phyloP scores from a whole-genome alignment of 2,888 invertebrate genomes.

The Opisthograptis luteolata region DNA sequence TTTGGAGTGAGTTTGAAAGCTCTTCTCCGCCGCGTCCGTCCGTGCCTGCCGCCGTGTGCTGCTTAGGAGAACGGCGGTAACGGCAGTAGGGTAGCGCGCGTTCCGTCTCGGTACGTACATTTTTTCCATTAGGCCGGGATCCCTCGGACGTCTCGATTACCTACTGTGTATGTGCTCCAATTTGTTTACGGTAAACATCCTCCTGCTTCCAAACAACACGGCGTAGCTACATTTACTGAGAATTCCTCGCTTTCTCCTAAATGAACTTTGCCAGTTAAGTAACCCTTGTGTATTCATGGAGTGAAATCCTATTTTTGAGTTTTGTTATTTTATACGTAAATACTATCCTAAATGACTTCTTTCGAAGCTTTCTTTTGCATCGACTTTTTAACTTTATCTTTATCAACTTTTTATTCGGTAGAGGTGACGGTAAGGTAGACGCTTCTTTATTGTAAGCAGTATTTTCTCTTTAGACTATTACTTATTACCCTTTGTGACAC shows the following conservation, averaged over 20 bases:
- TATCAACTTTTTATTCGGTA: background rate
- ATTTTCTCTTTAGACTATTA: too few relatives aligned
- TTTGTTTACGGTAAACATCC: slow-evolving; percentile 2
- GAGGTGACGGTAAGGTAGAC: too few relatives aligned
- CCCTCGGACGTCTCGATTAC: background rate
- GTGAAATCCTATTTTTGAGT: slow-evolving; percentile 15
- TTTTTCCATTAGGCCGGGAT: slow-evolving; percentile 24
- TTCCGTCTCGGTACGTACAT: slow-evolving; percentile 25
- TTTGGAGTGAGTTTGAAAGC: background rate
- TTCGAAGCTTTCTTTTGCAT: background rate
- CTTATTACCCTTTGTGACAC: too few relatives aligned
- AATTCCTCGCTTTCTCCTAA: background rate
- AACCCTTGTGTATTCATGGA: slow-evolving; percentile 24
- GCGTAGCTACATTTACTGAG: background rate
- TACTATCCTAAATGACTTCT: slow-evolving; percentile 16
- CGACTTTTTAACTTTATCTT: slow-evolving; percentile 1
- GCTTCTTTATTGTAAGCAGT: too few relatives aligned
- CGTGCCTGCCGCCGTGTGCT: background rate
- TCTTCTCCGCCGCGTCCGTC: background rate
- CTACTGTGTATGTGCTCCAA: background rate
- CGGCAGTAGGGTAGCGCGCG: too few relatives aligned
- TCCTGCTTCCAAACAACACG: background rate
- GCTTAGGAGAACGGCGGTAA: background rate
- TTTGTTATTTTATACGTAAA: slow-evolving; percentile 12
- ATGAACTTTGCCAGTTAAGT: slow-evolving; percentile 9